Evolutionary conservation across 2,113 vertebrate species (phyloP), one percentile per base, ranked within the genome.

Genomic region (Poicephalus gulielmi): DNA sequence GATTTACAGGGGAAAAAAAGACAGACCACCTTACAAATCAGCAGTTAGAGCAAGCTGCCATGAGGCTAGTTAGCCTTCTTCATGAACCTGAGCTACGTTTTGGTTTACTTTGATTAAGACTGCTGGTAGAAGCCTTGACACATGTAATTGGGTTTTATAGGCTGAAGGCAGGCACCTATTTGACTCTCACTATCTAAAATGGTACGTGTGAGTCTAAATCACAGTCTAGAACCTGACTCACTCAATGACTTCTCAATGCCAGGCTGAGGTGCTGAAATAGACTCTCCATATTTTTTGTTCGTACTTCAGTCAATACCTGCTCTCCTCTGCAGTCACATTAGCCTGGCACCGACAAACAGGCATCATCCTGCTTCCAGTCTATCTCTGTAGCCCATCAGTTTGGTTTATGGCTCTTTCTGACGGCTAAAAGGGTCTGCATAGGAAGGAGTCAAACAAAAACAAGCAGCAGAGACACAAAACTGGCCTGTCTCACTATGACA

Each of bases 401-500:
- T 37, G 68, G 10, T 35, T 33, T 73, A 7, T 12, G 35, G 75
- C 17, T 76, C 18, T 8, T 69, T 49, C 24, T 3, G 11, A 16
- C 10, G 43, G n/a, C 76, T 17, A 46, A 27, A 67, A 95, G 73
- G 35, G 16, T 53, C 66, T 91, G 57, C 83, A 33, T 7, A 41
- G 49, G 20, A 25, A 81, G 70, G 4, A 5, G 41, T 23, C 37
- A 43, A 44, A 35, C 6, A 4, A 35, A 73, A 75, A 12, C 74
- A 76, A 50, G 41, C 67, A 25, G 35, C 35, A 14, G 90, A 80
- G 82, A 33, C 53, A 59, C 33, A 83, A 82, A 52, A 86, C 84
- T 90, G 90, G 90, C 55, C 68, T 73, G 92, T 82, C 75, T 91
- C 80, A 46, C 90, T 68, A 55, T 87, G 94, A 93, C 95, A 96